Conservation (phyloP, 23 tunicate species). For the Phallusia fumigata region DNA sequence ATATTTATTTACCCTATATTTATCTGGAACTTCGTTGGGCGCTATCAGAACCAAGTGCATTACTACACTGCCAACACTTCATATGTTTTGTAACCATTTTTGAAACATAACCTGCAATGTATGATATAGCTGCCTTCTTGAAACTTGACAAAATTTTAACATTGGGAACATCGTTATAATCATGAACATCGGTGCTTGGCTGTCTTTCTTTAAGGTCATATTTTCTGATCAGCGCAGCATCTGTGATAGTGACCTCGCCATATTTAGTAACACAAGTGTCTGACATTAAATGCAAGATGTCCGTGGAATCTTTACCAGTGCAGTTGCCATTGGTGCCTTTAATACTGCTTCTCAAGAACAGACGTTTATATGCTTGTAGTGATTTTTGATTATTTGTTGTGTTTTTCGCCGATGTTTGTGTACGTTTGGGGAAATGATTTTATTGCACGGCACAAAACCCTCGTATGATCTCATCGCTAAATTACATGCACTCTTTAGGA, state of each 20-base stretch:
- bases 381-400: background rate
- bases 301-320: background rate
- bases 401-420: no score
- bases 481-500: no score
- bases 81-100: background rate
- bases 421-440: no score
- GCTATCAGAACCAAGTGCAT: background rate
- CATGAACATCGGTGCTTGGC: background rate
- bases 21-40: background rate
- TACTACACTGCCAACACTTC: background rate
- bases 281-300: background rate
- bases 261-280: background rate
- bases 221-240: constrained; percentile 11
- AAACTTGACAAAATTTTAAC: background rate
- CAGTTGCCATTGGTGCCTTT: background rate
- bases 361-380: constrained; percentile 3
- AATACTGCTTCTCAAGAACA: background rate
- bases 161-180: background rate
- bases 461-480: no score
- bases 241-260: background rate
- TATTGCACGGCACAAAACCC: no score
- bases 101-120: constrained; percentile 19
- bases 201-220: background rate
- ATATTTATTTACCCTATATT: no score
- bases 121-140: constrained; percentile 15